Percentiles rank a stretch among this genome's conserved stretches.
These are phyloP conservation scores for Etheostoma cragini DNA, from an alignment of 2,113 vertebrate species.

Conservation along the genomic window DNA sequence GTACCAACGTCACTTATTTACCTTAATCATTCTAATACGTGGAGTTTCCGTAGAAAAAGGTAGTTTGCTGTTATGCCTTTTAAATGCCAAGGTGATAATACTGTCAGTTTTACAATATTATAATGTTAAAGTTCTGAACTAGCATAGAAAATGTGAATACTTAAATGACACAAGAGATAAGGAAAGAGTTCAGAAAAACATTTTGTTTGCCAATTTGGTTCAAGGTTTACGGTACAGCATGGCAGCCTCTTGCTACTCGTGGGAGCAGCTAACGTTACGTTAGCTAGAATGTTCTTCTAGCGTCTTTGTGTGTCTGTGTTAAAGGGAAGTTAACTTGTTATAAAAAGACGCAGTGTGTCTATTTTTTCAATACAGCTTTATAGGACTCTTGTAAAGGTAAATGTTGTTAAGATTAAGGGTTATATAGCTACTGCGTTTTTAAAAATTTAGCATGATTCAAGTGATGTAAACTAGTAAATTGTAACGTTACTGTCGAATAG, in stretches of 20 bases:
- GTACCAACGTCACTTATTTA: neutral
- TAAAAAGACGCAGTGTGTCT: neutral
- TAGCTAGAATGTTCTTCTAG: slow-evolving; percentile 77
- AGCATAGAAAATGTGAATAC: fast-evolving
- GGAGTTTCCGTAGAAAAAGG: too few species aligned
- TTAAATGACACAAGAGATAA: neutral
- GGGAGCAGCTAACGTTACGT: slow-evolving; percentile 24
- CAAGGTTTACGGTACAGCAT: slow-evolving; percentile 65
- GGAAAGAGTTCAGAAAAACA: fast-evolving
- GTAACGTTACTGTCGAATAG: neutral
- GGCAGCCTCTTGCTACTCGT: slow-evolving; percentile 55
- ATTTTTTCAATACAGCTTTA: neutral
- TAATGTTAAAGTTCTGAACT: fast-evolving
- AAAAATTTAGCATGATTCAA: neutral
- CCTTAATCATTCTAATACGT: slow-evolving; percentile 41
- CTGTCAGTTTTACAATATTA: neutral
- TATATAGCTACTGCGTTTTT: neutral
- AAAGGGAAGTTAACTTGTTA: neutral
- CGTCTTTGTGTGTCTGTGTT: slow-evolving; percentile 34
- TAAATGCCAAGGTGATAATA: neutral
- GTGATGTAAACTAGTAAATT: neutral
- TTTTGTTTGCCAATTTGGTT: neutral
- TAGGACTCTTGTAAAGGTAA: slow-evolving; percentile 20
- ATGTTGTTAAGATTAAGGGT: neutral
- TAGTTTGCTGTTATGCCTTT: neutral